Conservation (phyloP, 2,888 invertebrate species). For the Sisyra nigra region DNA sequence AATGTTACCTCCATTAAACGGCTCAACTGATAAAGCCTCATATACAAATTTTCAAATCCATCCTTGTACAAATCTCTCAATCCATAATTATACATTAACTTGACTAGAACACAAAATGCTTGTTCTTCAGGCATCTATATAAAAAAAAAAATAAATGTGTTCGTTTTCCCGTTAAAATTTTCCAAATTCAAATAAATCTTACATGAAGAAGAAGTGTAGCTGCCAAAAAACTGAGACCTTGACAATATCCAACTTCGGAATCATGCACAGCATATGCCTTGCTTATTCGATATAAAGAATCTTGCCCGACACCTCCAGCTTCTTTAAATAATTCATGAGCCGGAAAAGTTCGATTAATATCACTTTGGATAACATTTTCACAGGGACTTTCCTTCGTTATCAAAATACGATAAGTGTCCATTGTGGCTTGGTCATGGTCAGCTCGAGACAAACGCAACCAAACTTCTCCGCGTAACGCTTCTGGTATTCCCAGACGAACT, state of each 20-base stretch:
- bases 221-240: constrained; percentile 94
- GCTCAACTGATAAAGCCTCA: constrained; percentile 89
- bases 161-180: constrained; percentile 4
- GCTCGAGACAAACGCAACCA: constrained; percentile 92
- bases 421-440: constrained; percentile 65
- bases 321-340: constrained; percentile 97
- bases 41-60: constrained; percentile 89
- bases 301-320: constrained; percentile 88
- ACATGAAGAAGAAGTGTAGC: constrained; percentile 92
- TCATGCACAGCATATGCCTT: constrained; percentile 97
- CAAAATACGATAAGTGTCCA: constrained; percentile 83
- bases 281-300: constrained; percentile 86
- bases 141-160: constrained; percentile 10
- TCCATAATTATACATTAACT: constrained; percentile 93
- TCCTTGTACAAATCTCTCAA: constrained; percentile 90
- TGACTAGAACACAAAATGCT: constrained; percentile 91
- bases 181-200: constrained; percentile 26
- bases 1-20: constrained; percentile 68
- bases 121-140: constrained; percentile 98
- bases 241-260: constrained; percentile 96
- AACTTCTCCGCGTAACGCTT: constrained; percentile 89
- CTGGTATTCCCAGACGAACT: constrained; percentile 81
- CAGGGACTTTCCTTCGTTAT: constrained; percentile 91
- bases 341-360: constrained; percentile 96
- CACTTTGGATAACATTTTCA: constrained; percentile 89